Evolutionary conservation across 2,797 vertebrate genomes (phyloP).

Genomic region (Anas georgica): DNA sequence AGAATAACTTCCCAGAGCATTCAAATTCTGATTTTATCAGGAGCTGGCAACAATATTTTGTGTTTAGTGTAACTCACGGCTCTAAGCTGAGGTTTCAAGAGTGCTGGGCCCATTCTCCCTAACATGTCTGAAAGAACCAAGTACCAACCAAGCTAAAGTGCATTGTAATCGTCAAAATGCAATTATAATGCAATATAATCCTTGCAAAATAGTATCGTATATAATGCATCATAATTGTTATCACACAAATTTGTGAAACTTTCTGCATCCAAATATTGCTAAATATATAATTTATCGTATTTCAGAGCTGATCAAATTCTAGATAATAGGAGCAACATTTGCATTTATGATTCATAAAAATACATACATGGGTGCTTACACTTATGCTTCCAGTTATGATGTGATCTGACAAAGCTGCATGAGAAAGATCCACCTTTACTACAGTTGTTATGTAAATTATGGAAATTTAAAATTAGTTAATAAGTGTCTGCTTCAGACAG

Average conservation of each 20-base stretch:
- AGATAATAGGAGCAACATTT: neutral
- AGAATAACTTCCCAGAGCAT: neutral
- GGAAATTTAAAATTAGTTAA: neutral
- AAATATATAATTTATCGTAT: neutral
- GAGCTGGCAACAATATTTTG: neutral
- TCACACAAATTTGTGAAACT: neutral
- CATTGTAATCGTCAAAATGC: neutral
- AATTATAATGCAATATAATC: neutral
- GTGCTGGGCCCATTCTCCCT: neutral
- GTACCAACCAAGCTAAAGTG: neutral
- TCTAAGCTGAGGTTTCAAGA: neutral
- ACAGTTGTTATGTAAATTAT: neutral
- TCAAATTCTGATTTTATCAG: neutral
- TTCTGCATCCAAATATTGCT: neutral
- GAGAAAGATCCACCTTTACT: neutral
- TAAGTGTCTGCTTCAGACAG: neutral
- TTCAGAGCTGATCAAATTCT: neutral
- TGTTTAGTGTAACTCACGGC: neutral
- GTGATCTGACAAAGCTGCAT: neutral
- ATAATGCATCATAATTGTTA: neutral
- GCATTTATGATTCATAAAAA: neutral
- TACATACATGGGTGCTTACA: neutral
- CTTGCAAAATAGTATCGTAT: neutral
- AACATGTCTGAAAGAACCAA: neutral
- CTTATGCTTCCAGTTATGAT: neutral